These are phyloP conservation scores for Hyppa rectilinea DNA, from an alignment of 2,888 invertebrate genomes.

Conservation along the genomic window DNA sequence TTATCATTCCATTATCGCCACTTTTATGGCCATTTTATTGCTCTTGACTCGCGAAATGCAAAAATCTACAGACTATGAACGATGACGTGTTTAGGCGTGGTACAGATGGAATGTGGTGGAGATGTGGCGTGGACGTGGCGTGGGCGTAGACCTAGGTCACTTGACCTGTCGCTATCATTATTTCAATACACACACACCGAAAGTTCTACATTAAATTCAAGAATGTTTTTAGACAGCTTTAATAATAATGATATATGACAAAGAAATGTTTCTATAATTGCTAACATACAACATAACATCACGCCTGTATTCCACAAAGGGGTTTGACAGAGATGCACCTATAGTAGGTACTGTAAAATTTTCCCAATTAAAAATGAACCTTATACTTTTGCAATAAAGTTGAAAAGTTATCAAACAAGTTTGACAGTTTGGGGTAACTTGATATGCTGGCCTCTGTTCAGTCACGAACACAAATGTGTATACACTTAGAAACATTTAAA, in stretches of 20 bases:
- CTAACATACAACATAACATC: too few relatives aligned
- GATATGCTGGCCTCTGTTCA: too few relatives aligned
- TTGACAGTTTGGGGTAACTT: too few relatives aligned
- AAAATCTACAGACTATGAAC: constrained; percentile 31
- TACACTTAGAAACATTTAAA: too few relatives aligned
- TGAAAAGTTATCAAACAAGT: too few relatives aligned
- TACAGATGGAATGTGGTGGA: constrained; percentile 2
- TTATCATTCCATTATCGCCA: constrained; percentile 57
- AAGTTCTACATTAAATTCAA: not conserved
- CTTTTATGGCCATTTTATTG: constrained; percentile 56
- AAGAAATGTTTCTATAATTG: too few relatives aligned
- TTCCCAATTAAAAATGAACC: too few relatives aligned
- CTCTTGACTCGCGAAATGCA: constrained; percentile 42
- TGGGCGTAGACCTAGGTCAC: not conserved
- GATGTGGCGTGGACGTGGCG: not conserved
- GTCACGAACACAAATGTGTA: too few relatives aligned
- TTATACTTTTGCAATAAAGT: too few relatives aligned
- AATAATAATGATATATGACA: not conserved
- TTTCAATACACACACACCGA: not conserved
- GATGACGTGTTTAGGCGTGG: constrained; percentile 32
- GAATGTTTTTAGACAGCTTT: not conserved
- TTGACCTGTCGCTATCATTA: not conserved
- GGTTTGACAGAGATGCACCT: too few relatives aligned
- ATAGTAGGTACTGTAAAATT: too few relatives aligned
- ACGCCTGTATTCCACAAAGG: too few relatives aligned